Conservation (phyloP, 1,140 invertebrate genomes). For the Drosophila athabasca region DNA sequence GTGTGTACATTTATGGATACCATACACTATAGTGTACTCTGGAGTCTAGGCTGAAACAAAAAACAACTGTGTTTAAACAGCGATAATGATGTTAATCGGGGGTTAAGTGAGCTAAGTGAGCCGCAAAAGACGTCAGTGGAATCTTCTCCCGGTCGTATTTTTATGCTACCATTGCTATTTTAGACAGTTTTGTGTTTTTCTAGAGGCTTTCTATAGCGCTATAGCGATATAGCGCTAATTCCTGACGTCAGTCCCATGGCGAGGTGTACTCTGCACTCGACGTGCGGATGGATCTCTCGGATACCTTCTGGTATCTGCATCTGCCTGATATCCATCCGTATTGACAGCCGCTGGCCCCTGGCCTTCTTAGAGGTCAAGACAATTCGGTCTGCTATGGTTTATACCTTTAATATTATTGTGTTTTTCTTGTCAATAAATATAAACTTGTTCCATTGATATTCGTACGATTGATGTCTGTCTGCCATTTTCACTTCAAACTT, state of each 20-base stretch:
- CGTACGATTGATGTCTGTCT: constrained; percentile 28
- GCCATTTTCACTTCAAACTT: constrained; percentile 34
- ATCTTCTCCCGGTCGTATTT: constrained; percentile 9
- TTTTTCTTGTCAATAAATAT: constrained; percentile 32
- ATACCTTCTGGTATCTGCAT: neutral
- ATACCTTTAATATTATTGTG: constrained; percentile 41
- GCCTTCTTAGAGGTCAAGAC: constrained; percentile 33
- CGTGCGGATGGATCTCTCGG: neutral
- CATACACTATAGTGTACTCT: neutral
- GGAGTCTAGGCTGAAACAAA: constrained; percentile 22
- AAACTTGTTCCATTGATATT: constrained; percentile 31
- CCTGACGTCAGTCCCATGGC: constrained; percentile 24
- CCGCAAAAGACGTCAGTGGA: constrained; percentile 44
- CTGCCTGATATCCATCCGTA: neutral
- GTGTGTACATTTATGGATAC: constrained; percentile 20
- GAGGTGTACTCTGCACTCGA: neutral
- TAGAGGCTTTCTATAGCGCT: neutral
- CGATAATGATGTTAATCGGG: constrained; percentile 37
- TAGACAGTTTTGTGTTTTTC: constrained; percentile 25
- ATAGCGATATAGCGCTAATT: constrained; percentile 10
- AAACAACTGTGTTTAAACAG: constrained; percentile 46
- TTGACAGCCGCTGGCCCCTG: constrained; percentile 8
- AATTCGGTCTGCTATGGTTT: constrained; percentile 37
- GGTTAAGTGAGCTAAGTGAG: constrained; percentile 21
- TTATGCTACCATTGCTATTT: constrained; percentile 32